A percentile compares a stretch with the other conserved stretches of the same genome.
Conservation (phyloP, 2,113 vertebrate genomes). For the Gulo gulo region DNA sequence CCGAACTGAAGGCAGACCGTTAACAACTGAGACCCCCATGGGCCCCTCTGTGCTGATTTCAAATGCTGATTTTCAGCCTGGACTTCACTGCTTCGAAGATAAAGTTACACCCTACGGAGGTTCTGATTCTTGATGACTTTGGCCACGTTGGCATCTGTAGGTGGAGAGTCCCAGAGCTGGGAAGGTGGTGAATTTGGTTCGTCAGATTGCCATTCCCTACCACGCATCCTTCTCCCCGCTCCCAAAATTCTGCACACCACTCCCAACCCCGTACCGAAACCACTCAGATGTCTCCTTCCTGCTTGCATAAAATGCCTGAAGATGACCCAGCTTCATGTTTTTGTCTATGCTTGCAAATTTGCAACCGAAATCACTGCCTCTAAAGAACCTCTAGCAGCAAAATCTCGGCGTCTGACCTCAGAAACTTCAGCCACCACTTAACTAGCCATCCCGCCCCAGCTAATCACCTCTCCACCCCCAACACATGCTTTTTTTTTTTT, state of each 20-base stretch:
- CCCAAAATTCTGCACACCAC: background rate
- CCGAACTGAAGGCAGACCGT: too few relatives aligned
- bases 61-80: background rate
- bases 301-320: background rate
- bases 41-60: background rate
- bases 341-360: background rate
- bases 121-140: background rate
- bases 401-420: background rate
- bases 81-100: background rate
- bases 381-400: background rate
- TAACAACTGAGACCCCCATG: too few relatives aligned
- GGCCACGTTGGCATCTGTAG: background rate
- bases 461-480: background rate
- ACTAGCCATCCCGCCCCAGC: rapidly evolving
- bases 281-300: background rate
- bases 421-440: background rate
- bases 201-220: rapidly evolving
- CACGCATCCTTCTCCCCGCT: too few relatives aligned
- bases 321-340: background rate
- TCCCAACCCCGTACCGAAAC: background rate
- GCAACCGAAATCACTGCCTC: background rate
- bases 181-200: background rate
- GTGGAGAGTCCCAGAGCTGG: background rate
- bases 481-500: background rate
- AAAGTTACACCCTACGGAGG: background rate